Base-by-base conservation (phyloP, 2,888 invertebrate species). In the Aethes cnicana region DNA sequence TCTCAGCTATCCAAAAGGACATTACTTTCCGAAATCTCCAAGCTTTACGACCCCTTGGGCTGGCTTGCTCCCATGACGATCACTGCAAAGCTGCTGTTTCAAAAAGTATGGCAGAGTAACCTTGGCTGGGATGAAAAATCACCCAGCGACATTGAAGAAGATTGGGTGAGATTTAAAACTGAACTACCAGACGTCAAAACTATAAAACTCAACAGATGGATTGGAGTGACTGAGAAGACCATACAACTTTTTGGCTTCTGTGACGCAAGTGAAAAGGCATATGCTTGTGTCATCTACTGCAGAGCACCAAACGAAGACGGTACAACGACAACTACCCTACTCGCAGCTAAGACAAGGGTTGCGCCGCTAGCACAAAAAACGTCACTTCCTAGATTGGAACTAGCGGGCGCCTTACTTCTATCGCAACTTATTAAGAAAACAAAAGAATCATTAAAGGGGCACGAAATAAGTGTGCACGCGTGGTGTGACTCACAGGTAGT, bases 191-290 rank as follows among this genome's bases (percentile, higher is more conserved):
- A 28, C 9, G 2, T 44, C 30, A 20, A 30, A 9, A 33, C 18
- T 20, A 14, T 53, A 0, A 18, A 30, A 30, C 8, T 46, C 14
- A 9, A 28, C 3, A 11, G 49, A 41, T 61, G 56, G 57, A 28
- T 59, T 5, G 54, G 56, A 1, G 14, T 30, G 14, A 36, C 37
- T 2, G 7, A 33, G 12, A 30, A 41, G 3, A 7, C 12, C 8
- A 53, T 62, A 2, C 53, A 59, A 18, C 26, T 64, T 23, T 39
- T 53, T 3, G 59, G 58, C 3, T 64, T 58, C 23, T 56, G 56
- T 14, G 61, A 62, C 32, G 59, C 60, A 18, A 58, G 56, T 28
- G 56, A 60, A 33, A 58, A 59, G 14, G 58, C 56, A 1, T 58
- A 57, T 37, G 47, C 58, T 1, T 56, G 58, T 18, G 49, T 58